These are phyloP conservation scores for Cydia pomonella DNA, from an alignment of 1,140 invertebrate genomes.

Conservation along the genomic window DNA sequence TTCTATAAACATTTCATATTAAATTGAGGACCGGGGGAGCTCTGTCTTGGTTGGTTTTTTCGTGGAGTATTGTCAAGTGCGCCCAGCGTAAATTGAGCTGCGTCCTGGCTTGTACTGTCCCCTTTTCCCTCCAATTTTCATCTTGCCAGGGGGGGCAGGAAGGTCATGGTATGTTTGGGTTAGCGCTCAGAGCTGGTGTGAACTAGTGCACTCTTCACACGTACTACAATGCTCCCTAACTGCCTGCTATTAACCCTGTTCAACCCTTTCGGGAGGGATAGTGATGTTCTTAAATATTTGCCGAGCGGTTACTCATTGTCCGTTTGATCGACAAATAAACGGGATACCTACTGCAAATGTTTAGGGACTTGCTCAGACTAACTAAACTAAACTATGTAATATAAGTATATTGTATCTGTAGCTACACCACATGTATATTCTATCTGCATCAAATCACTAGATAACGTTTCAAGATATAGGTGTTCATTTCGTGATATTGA, in stretches of 20 bases:
- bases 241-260: slow-evolving; percentile 77
- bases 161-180: slow-evolving; percentile 41
- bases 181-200: slow-evolving; percentile 51
- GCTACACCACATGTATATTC: too few relatives aligned
- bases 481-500: too few relatives aligned
- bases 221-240: slow-evolving; percentile 75
- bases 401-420: too few relatives aligned
- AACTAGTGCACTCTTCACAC: slow-evolving; percentile 75
- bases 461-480: too few relatives aligned
- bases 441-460: too few relatives aligned
- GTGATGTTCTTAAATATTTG: slow-evolving; percentile 52
- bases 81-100: slow-evolving; percentile 39
- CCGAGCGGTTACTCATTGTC: not conserved
- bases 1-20: slow-evolving; percentile 30
- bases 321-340: slow-evolving; percentile 7
- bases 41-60: not conserved
- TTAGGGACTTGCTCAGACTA: not conserved
- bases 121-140: not conserved
- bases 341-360: not conserved
- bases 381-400: not conserved
- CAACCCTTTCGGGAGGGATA: slow-evolving; percentile 54
- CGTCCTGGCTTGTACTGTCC: slow-evolving; percentile 30
- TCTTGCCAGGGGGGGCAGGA: slow-evolving; percentile 36
- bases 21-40: not conserved
- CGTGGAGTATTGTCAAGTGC: slow-evolving; percentile 21